These are phyloP conservation scores for Meteorus sp. DNA, from an alignment of 1,140 invertebrate genomes.

Conservation along the genomic window DNA sequence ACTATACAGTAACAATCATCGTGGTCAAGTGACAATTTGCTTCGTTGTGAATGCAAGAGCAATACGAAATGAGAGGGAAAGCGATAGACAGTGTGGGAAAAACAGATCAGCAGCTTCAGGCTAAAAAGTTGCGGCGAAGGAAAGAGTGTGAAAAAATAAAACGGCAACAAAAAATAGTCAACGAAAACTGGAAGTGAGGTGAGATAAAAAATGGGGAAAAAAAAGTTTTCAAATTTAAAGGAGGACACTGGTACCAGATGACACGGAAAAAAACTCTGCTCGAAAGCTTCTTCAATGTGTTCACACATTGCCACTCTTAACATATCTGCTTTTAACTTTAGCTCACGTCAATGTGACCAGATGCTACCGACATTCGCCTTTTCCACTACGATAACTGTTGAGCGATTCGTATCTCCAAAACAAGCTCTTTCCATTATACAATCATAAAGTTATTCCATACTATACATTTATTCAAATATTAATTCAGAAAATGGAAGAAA, in stretches of 20 bases:
- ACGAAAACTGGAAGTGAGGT: too few relatives aligned
- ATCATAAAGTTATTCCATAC: too few relatives aligned
- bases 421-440: too few relatives aligned
- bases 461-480: too few relatives aligned
- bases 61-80: neutral
- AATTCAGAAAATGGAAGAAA: too few relatives aligned
- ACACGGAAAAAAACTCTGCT: constrained; percentile 20
- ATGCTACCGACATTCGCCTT: constrained; percentile 25
- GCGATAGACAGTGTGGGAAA: neutral
- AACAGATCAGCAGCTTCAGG: too few relatives aligned
- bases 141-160: neutral
- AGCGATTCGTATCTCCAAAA: constrained; percentile 3
- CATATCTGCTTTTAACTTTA: constrained; percentile 20
- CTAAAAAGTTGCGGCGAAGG: too few relatives aligned
- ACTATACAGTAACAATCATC: neutral
- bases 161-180: neutral
- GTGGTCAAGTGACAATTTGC: neutral
- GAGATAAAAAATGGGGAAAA: neutral
- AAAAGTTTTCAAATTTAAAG: neutral
- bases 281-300: constrained; percentile 5
- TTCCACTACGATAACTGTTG: neutral
- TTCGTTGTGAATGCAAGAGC: neutral
- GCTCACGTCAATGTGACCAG: constrained; percentile 22
- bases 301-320: constrained; percentile 19
- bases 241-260: constrained; percentile 24